Base-by-base conservation (phyloP, 1,140 invertebrate genomes). In the Drosophila busckii region DNA sequence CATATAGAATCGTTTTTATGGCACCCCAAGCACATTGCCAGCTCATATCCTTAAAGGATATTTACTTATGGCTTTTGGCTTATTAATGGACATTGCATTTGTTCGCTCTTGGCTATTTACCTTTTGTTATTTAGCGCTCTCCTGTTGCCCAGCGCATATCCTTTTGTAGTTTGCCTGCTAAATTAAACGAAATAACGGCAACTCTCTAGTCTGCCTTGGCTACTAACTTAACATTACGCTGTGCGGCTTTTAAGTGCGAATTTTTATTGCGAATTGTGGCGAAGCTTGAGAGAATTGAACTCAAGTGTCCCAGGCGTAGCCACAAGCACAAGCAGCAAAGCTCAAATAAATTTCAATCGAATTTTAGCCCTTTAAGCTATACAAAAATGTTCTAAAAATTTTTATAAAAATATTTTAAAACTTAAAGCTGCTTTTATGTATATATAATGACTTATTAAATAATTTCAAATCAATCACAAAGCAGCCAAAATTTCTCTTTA, bases 121-220 rank as follows among this genome's bases (percentile, higher is more conserved):
- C n/a, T 34, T 55, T 63, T 56, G 50, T 76, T 78, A 54, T 67
- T 78, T 67, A 78, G 48, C 63, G 59, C 53, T 66, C 62, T 70
- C 69, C 37, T 42, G 70, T 38, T 58, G 28, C 20, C 32, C 19
- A 17, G 19, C 35, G 35, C 35, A 25, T 44, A 15, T 5, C 5
- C 37, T 29, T 78, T 78, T 80, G 56, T 68, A 22, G 37, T 66
- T 55, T 31, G 22, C 55, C 68, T 63, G 73, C 68, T 80, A 80
- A 80, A 78, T 78, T 73, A 80, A 41, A 38, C 67, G 73, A 80
- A 78, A 82, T 82, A 80, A 80, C 73, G 75, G 68, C n/a, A n/a
- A n/a, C n/a, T n/a, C n/a, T n/a, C n/a, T 73, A 31, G 23, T 28
- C 15, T 9, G 10, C n/a, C 37, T 50, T 56, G 68, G 73, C 75